Evolutionary conservation across 2,888 invertebrate species (phyloP).

Genomic region (Euphydryas editha): DNA sequence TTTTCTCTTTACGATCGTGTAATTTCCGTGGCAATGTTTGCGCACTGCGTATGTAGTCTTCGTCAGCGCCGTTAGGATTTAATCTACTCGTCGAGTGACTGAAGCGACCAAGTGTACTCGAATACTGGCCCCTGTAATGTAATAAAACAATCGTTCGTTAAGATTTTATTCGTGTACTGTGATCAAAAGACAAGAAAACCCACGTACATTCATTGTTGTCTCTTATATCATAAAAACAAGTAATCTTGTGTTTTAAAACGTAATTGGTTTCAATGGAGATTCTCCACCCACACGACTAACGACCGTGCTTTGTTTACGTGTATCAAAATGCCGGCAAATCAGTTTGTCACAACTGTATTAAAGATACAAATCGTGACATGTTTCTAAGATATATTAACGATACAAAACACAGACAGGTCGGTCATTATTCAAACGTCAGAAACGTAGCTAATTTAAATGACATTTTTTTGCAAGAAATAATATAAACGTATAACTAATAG

Average conservation of each 20-base stretch:
- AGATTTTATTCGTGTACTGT: slow-evolving; percentile 58
- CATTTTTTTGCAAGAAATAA: slow-evolving; percentile 20
- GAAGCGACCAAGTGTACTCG: slow-evolving; percentile 91
- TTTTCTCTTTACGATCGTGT: slow-evolving; percentile 78
- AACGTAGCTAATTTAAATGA: slow-evolving; percentile 22
- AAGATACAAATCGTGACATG: slow-evolving; percentile 31
- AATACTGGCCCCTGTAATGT: slow-evolving; percentile 86
- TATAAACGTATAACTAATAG: slow-evolving; percentile 33
- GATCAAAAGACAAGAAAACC: slow-evolving; percentile 56
- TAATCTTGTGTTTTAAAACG: slow-evolving; percentile 62
- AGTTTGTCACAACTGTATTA: slow-evolving; percentile 22
- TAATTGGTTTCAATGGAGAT: slow-evolving; percentile 77
- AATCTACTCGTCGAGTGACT: slow-evolving; percentile 92
- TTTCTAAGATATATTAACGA: slow-evolving; percentile 24
- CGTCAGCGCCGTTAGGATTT: slow-evolving; percentile 81
- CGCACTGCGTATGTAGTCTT: slow-evolving; percentile 84
- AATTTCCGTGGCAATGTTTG: slow-evolving; percentile 91
- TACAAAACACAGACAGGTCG: slow-evolving; percentile 15
- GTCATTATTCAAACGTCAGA: slow-evolving; percentile 14
- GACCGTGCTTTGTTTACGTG: slow-evolving; percentile 70
- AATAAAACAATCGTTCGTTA: slow-evolving; percentile 53
- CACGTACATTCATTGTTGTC: slow-evolving; percentile 71
- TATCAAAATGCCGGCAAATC: slow-evolving; percentile 44
- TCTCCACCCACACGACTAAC: slow-evolving; percentile 70
- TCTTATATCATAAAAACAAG: slow-evolving; percentile 67